Base-by-base conservation (phyloP, 1,140 invertebrate species). In the Drosophila novamexicana region DNA sequence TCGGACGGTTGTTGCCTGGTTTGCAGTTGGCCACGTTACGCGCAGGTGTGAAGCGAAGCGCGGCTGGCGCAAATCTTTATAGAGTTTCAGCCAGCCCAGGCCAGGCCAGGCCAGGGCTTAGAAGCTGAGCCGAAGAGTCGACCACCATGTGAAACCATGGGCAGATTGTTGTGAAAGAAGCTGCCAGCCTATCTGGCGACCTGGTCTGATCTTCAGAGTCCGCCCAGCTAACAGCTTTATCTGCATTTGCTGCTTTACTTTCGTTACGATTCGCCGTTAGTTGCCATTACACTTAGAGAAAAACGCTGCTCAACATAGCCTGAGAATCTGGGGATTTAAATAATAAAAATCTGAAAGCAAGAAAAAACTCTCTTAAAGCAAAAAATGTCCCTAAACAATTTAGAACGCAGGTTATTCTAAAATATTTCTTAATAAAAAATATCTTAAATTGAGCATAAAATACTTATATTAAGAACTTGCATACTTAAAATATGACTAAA, bases 21-120 rank as follows among this genome's bases (percentile, higher is more conserved):
- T 71, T 71, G 73, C 54, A 67, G 79, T 77, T 67, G 62, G 79
- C 80, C 45, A 69, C 77, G 83, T 72, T 73, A 45, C 68, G 75
- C 63, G 67, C 81, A 85, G 75, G 85, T 89, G 85, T 89, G 85
- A 89, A 89, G 85, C 85, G 54, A 90, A 89, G 81, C 85, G 85
- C 85, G 72, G 81, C 59, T 85, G 16, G 57, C 59, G 65, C 77
- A 61, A 53, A 90, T 85, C 85, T 89, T 89, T 89, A 89, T 89
- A 89, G 67, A 85, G 85, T 90, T 77, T 89, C 65, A 29, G 34
- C 52, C 34, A 37, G 14, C 8, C 39, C 12, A 5, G 3, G 57
- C 57, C 50, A 5, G 3, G 57, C 57, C 50, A 2, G 5, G 9
- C 6, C 37, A 29, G 42, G 10, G 50, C 40, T 57, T 66, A 72